Evolutionary conservation across 2,797 vertebrate species (phyloP).

Genomic region (Falco peregrinus): DNA sequence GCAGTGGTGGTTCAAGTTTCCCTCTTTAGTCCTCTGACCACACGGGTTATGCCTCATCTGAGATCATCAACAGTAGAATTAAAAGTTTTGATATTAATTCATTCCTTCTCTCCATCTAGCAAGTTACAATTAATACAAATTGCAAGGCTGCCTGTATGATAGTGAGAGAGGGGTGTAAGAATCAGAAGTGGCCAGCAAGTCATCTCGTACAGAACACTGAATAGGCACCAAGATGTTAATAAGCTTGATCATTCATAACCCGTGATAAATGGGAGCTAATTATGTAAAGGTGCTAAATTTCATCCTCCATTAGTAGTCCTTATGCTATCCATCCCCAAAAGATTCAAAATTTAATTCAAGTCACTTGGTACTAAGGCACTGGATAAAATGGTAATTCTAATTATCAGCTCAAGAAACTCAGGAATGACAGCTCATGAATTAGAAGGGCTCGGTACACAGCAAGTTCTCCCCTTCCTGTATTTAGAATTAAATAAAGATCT

Average conservation of each 20-base stretch:
- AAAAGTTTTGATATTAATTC: constrained; percentile 32
- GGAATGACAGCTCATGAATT: constrained; percentile 16
- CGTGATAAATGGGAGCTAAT: constrained; percentile 60
- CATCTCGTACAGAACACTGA: not conserved
- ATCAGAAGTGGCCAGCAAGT: not conserved
- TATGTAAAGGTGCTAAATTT: constrained; percentile 53
- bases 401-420: constrained; percentile 39
- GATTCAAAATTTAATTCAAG: constrained; percentile 60
- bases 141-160: not conserved
- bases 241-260: constrained; percentile 44
- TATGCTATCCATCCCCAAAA: constrained; percentile 49
- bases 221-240: constrained; percentile 42
- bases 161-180: not conserved
- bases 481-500: not conserved
- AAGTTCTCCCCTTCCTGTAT: not conserved
- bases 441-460: not conserved
- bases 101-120: not conserved
- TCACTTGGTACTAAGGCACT: constrained; percentile 37
- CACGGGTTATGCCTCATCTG: constrained; percentile 7
- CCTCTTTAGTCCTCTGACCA: not conserved
- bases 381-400: constrained; percentile 43
- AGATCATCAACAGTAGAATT: constrained; percentile 28
- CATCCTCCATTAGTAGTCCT: constrained; percentile 45
- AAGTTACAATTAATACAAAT: constrained; percentile 31
- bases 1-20: not conserved